A percentile compares a stretch with the other conserved stretches of the same genome.
Evolutionary conservation across 2,888 invertebrate species (phyloP).

Genomic region (Lissocephala sabroskyi): DNA sequence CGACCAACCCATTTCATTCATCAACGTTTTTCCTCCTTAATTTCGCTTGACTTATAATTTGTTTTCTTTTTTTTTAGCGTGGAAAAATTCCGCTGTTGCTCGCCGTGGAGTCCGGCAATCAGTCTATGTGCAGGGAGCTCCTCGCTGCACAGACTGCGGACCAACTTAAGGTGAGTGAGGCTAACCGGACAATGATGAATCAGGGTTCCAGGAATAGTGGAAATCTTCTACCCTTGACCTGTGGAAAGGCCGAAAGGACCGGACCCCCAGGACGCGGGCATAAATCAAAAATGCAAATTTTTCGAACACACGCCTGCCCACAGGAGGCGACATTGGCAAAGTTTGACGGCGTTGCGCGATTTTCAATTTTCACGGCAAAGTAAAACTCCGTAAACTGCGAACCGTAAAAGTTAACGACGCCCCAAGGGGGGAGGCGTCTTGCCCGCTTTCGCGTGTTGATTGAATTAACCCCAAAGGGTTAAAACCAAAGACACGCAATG

Average conservation of each 20-base stretch:
- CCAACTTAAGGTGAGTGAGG: conserved; percentile 83
- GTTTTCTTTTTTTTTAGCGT: conserved; percentile 76
- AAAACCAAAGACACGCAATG: conserved; percentile 15
- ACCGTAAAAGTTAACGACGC: too few species aligned
- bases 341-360: too few species aligned
- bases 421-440: too few species aligned
- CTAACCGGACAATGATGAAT: too few species aligned
- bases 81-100: conserved; percentile 94
- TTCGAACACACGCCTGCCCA: neutral
- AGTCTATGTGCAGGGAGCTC: conserved; percentile 94
- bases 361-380: too few species aligned
- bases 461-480: conserved; percentile 55
- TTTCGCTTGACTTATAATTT: too few species aligned
- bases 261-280: neutral
- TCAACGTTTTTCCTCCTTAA: conserved; percentile 2
- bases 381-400: too few species aligned
- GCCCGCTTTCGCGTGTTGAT: conserved; percentile 58
- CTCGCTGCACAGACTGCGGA: conserved; percentile 89
- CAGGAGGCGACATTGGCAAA: neutral
- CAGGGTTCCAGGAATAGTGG: too few species aligned
- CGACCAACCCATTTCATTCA: neutral
- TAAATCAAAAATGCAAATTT: conserved; percentile 15
- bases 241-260: neutral
- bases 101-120: conserved; percentile 96
- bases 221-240: conserved; percentile 3